Evolutionary conservation across 2,888 invertebrate genomes (phyloP).

Genomic region (Tuberolachnus salignus): DNA sequence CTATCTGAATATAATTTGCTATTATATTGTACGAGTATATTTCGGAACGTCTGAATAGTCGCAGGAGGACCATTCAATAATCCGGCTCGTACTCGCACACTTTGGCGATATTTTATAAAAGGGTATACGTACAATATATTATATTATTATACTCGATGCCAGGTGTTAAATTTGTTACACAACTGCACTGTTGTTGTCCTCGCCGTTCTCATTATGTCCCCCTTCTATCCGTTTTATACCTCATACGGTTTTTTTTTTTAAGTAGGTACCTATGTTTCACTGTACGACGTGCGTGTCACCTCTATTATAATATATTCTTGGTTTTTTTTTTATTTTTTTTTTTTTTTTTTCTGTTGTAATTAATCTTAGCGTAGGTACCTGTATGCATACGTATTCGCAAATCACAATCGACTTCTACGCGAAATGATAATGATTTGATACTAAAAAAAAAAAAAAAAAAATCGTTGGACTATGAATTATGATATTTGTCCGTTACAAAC

Average conservation of each 20-base stretch:
- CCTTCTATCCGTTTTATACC: background rate
- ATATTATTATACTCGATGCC: background rate
- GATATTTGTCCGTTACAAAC: too few species aligned
- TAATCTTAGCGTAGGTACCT: too few species aligned
- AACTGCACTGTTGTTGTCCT: slow-evolving; percentile 14
- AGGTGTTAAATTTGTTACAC: slow-evolving; percentile 30
- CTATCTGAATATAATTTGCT: slow-evolving; percentile 2
- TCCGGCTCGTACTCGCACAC: background rate
- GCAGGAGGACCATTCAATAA: background rate
- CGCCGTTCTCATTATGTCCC: slow-evolving; percentile 1
- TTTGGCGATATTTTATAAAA: slow-evolving; percentile 14
- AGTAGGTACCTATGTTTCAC: slow-evolving; percentile 5
- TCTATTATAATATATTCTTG: background rate
- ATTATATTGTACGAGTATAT: background rate
- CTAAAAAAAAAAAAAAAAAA: too few species aligned
- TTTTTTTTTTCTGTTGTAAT: background rate
- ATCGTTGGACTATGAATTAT: too few species aligned
- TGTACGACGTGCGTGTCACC: background rate
- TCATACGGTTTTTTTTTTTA: background rate
- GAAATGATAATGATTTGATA: too few species aligned
- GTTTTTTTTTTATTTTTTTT: too few species aligned
- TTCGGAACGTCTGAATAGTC: background rate
- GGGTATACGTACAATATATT: background rate
- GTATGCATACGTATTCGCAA: too few species aligned
- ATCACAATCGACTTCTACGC: too few species aligned